Evolutionary conservation across 2,888 invertebrate genomes (phyloP).

Genomic region (Lasioglossum zephyrum): DNA sequence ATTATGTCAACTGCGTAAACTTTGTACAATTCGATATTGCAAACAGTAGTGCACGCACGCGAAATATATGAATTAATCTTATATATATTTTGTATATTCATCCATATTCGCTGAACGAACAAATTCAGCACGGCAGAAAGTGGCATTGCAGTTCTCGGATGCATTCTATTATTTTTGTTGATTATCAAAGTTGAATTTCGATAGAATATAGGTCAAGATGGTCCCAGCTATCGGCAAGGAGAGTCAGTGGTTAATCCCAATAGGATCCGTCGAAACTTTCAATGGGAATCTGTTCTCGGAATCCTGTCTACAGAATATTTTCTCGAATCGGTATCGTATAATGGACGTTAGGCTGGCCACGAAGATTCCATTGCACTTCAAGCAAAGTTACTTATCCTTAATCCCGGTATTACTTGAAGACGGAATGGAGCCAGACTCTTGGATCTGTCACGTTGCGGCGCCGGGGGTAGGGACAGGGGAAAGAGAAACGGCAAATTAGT

Average conservation of each 20-base stretch:
- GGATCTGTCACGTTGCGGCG: constrained; percentile 62
- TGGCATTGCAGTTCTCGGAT: not conserved
- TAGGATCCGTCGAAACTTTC: not conserved
- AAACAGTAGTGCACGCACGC: not conserved
- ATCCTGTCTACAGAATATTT: constrained; percentile 27
- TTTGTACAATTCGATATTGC: constrained; percentile 5
- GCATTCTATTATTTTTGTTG: too few relatives aligned
- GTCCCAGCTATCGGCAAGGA: not conserved
- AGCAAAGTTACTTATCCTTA: constrained; percentile 68
- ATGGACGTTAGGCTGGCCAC: constrained; percentile 54
- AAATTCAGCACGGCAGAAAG: not conserved
- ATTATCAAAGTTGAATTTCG: not conserved
- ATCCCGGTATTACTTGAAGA: constrained; percentile 70
- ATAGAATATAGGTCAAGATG: not conserved
- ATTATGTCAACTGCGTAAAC: constrained; percentile 34
- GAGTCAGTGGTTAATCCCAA: not conserved
- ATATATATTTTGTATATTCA: not conserved
- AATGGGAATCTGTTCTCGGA: not conserved
- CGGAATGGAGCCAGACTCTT: constrained; percentile 66
- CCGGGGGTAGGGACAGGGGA: not conserved
- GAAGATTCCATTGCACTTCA: constrained; percentile 62
- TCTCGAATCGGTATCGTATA: constrained; percentile 14
- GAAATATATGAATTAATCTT: too few relatives aligned
- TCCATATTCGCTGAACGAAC: not conserved
- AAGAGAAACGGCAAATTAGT: constrained; percentile 69